Evolutionary conservation across 2,797 vertebrate genomes (phyloP).

Genomic region (Antrozous pallidus): DNA sequence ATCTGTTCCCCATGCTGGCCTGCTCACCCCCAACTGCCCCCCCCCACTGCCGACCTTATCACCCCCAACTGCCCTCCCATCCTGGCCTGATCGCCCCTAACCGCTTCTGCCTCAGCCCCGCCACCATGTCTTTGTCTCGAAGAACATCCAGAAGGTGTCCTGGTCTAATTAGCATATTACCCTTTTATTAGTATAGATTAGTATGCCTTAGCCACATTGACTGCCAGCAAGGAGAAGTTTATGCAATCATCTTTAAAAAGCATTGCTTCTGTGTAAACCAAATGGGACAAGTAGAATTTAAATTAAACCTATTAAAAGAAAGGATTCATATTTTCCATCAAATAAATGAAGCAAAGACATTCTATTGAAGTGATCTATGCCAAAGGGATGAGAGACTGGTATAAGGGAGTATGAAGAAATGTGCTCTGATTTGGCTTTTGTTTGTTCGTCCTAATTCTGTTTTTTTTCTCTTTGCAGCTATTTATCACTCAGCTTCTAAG

Average conservation of each 20-base stretch:
- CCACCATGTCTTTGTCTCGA: too few relatives aligned
- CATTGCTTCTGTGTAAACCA: background rate
- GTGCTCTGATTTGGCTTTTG: background rate
- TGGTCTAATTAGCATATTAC: too few relatives aligned
- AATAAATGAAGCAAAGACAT: background rate
- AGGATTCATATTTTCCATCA: background rate
- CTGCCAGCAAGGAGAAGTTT: background rate
- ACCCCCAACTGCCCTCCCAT: too few relatives aligned
- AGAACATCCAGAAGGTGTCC: too few relatives aligned
- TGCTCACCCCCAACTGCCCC: too few relatives aligned
- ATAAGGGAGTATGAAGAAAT: background rate
- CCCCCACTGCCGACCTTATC: too few relatives aligned
- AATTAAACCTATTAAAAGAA: background rate
- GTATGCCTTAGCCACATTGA: background rate
- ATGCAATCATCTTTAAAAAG: background rate
- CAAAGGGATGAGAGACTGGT: background rate
- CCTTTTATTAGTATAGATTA: too few relatives aligned
- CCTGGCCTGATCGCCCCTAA: too few relatives aligned
- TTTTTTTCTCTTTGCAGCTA: background rate
- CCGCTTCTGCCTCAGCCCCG: too few relatives aligned
- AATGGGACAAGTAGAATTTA: background rate
- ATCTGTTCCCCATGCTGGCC: too few relatives aligned
- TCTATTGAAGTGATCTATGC: background rate
- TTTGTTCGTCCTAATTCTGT: background rate
- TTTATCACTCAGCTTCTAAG: background rate